phyloP scores from a whole-genome alignment of 2,797 vertebrate genomes.

The Zalophus californianus region DNA sequence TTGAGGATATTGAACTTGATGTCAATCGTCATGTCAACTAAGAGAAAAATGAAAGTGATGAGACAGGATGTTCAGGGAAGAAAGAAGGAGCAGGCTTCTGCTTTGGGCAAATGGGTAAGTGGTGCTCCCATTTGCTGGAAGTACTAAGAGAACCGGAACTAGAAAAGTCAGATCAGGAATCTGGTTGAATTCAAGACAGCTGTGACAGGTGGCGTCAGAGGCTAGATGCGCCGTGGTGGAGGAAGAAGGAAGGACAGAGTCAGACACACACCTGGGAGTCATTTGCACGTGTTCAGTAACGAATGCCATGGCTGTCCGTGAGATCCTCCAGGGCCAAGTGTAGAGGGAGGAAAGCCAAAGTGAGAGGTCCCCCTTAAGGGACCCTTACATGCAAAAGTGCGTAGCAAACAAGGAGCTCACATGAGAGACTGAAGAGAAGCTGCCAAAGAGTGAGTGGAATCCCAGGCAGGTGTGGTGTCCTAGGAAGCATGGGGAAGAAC shows the following conservation, averaged over 20 bases:
- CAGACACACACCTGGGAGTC: too few species aligned
- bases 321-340: neutral
- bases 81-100: neutral
- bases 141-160: neutral
- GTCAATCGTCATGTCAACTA: neutral
- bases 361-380: neutral
- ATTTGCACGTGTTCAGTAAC: accelerated
- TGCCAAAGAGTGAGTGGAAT: accelerated
- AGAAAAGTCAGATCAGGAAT: neutral
- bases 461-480: neutral
- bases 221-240: neutral
- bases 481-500: neutral
- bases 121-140: neutral
- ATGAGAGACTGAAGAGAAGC: neutral
- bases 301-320: neutral
- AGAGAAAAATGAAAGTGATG: neutral
- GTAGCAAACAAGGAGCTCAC: neutral
- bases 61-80: neutral
- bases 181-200: neutral
- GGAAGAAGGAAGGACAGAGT: neutral
- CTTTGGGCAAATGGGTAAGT: neutral
- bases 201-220: neutral
- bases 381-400: neutral
- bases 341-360: neutral
- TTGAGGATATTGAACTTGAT: neutral